A percentile compares a stretch with the other conserved stretches of the same genome.
These are phyloP conservation scores for Chaetops frenatus DNA, from an alignment of 2,113 vertebrate species.

Conservation along the genomic window DNA sequence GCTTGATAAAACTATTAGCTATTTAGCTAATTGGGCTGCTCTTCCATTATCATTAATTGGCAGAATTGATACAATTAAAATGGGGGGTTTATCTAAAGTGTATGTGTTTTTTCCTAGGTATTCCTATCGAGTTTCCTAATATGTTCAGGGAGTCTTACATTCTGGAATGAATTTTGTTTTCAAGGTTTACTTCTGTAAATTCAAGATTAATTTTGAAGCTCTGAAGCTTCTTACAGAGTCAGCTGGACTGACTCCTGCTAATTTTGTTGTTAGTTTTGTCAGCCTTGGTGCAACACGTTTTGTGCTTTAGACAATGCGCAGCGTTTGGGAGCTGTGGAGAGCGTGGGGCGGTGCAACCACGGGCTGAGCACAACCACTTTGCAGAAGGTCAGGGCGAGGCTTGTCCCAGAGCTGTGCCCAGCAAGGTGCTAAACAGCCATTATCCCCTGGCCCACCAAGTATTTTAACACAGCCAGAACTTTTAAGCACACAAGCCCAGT, in stretches of 20 bases:
- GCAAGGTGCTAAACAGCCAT: background rate
- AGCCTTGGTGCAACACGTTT: background rate
- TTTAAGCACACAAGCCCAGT: background rate
- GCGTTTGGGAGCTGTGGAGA: background rate
- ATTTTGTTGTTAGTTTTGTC: conserved; percentile 22
- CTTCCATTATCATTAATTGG: conserved; percentile 85
- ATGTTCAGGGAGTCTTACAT: conserved; percentile 62
- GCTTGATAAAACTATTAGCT: conserved; percentile 84
- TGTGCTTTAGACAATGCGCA: background rate
- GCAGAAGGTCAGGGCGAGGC: background rate
- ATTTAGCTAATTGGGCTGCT: conserved; percentile 82
- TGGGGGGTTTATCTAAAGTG: conserved; percentile 74
- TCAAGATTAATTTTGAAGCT: conserved; percentile 71
- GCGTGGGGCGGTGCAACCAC: background rate
- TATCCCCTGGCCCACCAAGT: background rate
- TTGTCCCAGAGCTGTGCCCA: background rate
- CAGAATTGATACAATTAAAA: conserved; percentile 84
- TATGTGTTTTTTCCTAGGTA: conserved; percentile 71
- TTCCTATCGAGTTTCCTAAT: conserved; percentile 68
- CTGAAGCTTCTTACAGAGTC: conserved; percentile 34
- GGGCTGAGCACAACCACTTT: background rate
- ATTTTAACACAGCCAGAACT: background rate
- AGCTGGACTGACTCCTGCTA: conserved; percentile 42
- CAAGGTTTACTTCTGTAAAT: conserved; percentile 63
- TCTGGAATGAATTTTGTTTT: conserved; percentile 72